Evolutionary conservation across 2,797 vertebrate species (phyloP).

Genomic region (Cirrhinus molitorella): DNA sequence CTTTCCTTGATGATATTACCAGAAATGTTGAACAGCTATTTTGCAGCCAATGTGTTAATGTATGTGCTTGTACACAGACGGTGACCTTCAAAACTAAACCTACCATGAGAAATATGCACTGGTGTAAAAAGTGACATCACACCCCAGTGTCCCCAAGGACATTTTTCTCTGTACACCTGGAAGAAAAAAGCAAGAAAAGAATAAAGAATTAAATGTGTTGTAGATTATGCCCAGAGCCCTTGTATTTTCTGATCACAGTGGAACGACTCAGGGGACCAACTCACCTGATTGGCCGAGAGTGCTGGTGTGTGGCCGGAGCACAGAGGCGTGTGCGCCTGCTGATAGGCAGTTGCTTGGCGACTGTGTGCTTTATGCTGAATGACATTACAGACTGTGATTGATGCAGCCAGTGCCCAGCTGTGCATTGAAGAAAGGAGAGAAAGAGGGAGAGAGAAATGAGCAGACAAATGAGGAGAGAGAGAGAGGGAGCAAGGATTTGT

Average conservation of each 20-base stretch:
- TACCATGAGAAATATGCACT: neutral
- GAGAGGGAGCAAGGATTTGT: slow-evolving; percentile 7
- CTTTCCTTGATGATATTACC: neutral
- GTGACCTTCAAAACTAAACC: slow-evolving; percentile 21
- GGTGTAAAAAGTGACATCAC: neutral
- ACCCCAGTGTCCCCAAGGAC: neutral
- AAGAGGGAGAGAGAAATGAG: slow-evolving; percentile 17
- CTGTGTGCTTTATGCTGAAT: slow-evolving; percentile 66
- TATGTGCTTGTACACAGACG: neutral
- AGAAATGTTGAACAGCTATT: neutral
- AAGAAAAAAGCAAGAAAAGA: slow-evolving; percentile 21
- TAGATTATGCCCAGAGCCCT: slow-evolving; percentile 51
- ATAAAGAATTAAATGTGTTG: slow-evolving; percentile 49
- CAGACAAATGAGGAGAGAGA: slow-evolving; percentile 19
- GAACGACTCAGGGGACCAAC: slow-evolving; percentile 70
- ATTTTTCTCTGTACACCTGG: neutral
- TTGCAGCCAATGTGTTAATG: neutral
- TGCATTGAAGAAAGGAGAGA: slow-evolving; percentile 39
- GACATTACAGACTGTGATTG: slow-evolving; percentile 54
- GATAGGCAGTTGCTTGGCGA: slow-evolving; percentile 78
- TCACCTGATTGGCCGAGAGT: slow-evolving; percentile 76
- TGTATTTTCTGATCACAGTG: slow-evolving; percentile 64
- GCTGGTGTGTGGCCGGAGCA: slow-evolving; percentile 62
- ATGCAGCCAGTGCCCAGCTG: slow-evolving; percentile 62
- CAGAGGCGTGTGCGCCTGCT: slow-evolving; percentile 62